Evolutionary conservation across 1,140 invertebrate genomes (phyloP).

Genomic region (Muscidifurax raptorellus): DNA sequence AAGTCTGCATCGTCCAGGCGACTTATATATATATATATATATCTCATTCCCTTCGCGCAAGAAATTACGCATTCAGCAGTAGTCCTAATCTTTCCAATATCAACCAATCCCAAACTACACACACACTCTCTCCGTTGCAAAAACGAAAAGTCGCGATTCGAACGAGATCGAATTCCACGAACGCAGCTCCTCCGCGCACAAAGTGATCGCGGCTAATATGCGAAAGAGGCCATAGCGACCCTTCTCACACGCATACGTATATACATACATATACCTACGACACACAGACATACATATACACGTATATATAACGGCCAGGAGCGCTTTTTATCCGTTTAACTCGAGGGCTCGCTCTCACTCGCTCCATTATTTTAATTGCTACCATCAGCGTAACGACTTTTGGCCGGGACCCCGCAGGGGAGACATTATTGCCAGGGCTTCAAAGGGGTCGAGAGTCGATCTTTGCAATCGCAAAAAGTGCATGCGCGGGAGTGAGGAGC

Average conservation of each 20-base stretch:
- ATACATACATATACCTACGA: background rate
- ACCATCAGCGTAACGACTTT: slow-evolving; percentile 61
- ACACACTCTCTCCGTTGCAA: background rate
- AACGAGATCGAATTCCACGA: background rate
- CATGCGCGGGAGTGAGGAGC: background rate
- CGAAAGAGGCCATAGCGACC: background rate
- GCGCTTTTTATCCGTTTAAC: slow-evolving; percentile 45
- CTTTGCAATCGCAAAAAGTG: slow-evolving; percentile 24
- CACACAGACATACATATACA: too few species aligned
- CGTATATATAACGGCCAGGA: background rate
- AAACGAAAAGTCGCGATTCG: background rate
- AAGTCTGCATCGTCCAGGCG: background rate
- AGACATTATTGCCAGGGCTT: slow-evolving; percentile 60
- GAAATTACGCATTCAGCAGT: background rate
- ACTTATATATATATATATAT: background rate
- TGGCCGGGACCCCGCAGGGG: slow-evolving; percentile 57
- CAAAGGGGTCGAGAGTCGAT: background rate
- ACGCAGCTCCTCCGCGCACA: background rate
- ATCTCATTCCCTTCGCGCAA: background rate
- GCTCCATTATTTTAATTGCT: slow-evolving; percentile 67
- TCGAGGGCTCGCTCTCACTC: slow-evolving; percentile 6
- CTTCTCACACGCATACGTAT: background rate
- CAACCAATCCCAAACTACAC: background rate
- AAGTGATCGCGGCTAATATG: background rate
- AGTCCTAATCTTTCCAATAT: background rate